Percentiles rank a stretch among this genome's conserved stretches.
phyloP scores from a whole-genome alignment of 2,888 invertebrate species.

The Sarcophaga carnaria region DNA sequence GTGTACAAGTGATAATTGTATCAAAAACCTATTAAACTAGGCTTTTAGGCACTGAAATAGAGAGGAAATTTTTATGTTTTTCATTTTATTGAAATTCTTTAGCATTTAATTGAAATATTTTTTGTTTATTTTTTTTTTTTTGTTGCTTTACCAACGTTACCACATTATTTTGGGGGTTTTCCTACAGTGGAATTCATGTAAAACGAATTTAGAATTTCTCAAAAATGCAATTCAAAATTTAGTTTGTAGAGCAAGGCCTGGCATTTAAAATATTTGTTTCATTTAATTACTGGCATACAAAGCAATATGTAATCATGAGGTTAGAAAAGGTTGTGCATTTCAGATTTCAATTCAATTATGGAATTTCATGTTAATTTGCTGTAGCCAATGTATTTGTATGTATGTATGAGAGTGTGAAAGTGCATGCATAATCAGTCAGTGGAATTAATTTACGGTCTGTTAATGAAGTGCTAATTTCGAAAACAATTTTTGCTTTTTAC shows the following conservation, averaged over 20 bases:
- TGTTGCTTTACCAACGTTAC: not conserved
- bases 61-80: not conserved
- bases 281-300: too few species aligned
- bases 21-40: conserved; percentile 20
- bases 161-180: not conserved
- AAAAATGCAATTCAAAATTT: too few species aligned
- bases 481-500: not conserved
- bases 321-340: too few species aligned
- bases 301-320: too few species aligned
- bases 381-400: not conserved
- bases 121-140: not conserved
- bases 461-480: not conserved
- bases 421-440: not conserved
- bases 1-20: conserved; percentile 20
- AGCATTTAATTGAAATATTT: not conserved
- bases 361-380: too few species aligned
- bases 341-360: too few species aligned
- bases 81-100: not conserved
- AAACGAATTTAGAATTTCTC: too few species aligned
- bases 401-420: not conserved
- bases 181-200: too few species aligned
- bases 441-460: not conserved
- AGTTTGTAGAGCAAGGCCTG: too few species aligned
- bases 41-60: not conserved
- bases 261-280: too few species aligned